phyloP scores from a whole-genome alignment of 2,888 invertebrate species.

The Alloscopus bannaensis region DNA sequence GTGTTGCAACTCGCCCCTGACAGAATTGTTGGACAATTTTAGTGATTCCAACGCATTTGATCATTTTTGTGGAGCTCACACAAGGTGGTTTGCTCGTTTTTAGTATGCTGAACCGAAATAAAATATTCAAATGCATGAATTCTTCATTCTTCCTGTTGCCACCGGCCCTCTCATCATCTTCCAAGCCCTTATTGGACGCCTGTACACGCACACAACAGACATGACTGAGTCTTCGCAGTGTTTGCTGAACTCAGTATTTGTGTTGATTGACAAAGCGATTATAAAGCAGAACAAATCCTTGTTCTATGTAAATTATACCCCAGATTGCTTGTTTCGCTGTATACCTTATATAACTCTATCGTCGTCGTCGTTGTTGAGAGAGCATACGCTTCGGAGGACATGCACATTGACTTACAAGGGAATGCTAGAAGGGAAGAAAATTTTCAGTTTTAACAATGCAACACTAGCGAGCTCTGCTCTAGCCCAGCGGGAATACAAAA shows the following conservation, averaged over 20 bases:
- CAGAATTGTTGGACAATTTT: no score
- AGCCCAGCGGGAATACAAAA: slow-evolving; percentile 59
- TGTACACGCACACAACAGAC: no score
- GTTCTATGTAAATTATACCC: slow-evolving; percentile 50
- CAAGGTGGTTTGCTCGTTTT: no score
- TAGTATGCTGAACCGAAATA: no score
- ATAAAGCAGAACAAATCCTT: slow-evolving; percentile 32
- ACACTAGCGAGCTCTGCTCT: slow-evolving; percentile 48
- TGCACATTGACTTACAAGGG: neutral
- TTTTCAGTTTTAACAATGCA: slow-evolving; percentile 59
- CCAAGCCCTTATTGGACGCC: no score
- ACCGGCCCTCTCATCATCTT: no score
- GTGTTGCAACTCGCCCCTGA: no score
- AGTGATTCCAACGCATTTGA: no score
- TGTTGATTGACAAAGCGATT: slow-evolving; percentile 9
- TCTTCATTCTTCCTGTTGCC: no score
- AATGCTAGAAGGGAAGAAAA: slow-evolving; percentile 37
- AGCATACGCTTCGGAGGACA: slow-evolving; percentile 22
- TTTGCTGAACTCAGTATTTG: neutral
- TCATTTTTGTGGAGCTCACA: no score
- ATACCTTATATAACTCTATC: slow-evolving; percentile 26
- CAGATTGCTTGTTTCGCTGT: slow-evolving; percentile 24
- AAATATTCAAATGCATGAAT: neutral
- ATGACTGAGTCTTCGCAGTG: no score
- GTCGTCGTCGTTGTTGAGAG: neutral